Conservation (phyloP, 2,888 invertebrate species). For the Amphipoea lucens region DNA sequence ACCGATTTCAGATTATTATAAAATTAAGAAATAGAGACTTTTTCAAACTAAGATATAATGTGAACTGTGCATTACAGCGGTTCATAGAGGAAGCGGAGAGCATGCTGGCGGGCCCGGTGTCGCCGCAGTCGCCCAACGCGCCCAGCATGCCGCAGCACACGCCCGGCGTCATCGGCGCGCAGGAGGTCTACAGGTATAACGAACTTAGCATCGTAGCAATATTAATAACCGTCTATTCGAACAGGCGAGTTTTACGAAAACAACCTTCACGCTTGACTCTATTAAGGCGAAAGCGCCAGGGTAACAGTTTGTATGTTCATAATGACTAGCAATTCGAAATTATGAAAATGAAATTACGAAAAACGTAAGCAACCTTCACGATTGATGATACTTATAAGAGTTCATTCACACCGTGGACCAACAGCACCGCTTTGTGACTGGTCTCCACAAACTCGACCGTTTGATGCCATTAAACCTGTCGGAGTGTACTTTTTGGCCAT, state of each 20-base stretch:
- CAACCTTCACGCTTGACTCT: background rate
- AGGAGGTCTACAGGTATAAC: slow-evolving; percentile 97
- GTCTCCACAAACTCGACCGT: background rate
- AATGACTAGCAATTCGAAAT: too few relatives aligned
- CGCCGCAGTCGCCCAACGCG: slow-evolving; percentile 90
- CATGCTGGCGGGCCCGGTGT: slow-evolving; percentile 94
- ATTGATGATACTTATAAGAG: background rate
- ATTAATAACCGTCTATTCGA: background rate
- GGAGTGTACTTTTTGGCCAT: background rate
- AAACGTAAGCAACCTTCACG: too few relatives aligned
- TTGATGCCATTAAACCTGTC: background rate
- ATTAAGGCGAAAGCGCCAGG: background rate
- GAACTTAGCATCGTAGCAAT: background rate
- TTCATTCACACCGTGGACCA: background rate
- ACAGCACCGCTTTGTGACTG: background rate
- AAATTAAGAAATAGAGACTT: background rate
- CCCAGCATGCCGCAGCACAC: slow-evolving; percentile 91
- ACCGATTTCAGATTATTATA: background rate
- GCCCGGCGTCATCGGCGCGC: slow-evolving; percentile 99
- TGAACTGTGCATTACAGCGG: slow-evolving; percentile 21
- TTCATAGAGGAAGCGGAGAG: slow-evolving; percentile 92
- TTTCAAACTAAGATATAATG: background rate
- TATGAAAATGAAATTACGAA: background rate
- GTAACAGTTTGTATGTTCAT: too few relatives aligned
- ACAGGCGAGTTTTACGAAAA: background rate